Evolutionary conservation across 1,140 invertebrate genomes (phyloP), one percentile per base, ranked within the genome.

Genomic region (Brachionus plicatilis): DNA sequence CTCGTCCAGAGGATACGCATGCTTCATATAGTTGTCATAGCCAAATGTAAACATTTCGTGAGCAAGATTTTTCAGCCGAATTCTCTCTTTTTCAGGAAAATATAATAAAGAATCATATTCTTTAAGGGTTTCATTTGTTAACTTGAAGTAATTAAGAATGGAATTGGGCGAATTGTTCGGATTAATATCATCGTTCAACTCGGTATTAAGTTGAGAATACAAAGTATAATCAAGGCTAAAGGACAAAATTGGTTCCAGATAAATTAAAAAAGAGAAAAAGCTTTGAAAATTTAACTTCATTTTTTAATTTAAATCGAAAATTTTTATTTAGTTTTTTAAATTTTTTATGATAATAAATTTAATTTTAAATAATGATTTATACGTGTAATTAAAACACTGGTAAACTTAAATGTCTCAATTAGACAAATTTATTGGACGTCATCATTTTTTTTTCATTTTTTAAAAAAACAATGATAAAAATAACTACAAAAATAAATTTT

Each of bases 1-100:
- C 87, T 92, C 92, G 87, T 92, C 92, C 65, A 90, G 85, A 4
- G 92, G 92, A 87, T 90, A 92, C 5, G 92, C 92, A 88, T 92
- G 87, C 86, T 89, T 90, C 89, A 92, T 91, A 86, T 92, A 92
- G 86, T 88, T 91, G 85, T 91, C 90, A 85, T 92, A 92, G 12
- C 88, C 91, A 87, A 91, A 91, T 53, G 89, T 88, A 87, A 92
- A 92, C 91, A 92, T 92, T 85, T 90, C 87, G 85, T 88, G 29
- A 11, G 53, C 53, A 84, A 80, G n/a, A 65, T 47, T 47, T 70
- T 68, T 68, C n/a, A 45, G 27, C 2, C 43, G 60, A 5, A 70
- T 45, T 53, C 68, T 68, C 24, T 83, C 60, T n/a, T 37, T 45
- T 83, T 56, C 47, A 5, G 60, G 7, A 56, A 83, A 83, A 60